A percentile compares a stretch with the other conserved stretches of the same genome.
Evolutionary conservation across 2,113 vertebrate genomes (phyloP).

Genomic region (Peromyscus leucopus): DNA sequence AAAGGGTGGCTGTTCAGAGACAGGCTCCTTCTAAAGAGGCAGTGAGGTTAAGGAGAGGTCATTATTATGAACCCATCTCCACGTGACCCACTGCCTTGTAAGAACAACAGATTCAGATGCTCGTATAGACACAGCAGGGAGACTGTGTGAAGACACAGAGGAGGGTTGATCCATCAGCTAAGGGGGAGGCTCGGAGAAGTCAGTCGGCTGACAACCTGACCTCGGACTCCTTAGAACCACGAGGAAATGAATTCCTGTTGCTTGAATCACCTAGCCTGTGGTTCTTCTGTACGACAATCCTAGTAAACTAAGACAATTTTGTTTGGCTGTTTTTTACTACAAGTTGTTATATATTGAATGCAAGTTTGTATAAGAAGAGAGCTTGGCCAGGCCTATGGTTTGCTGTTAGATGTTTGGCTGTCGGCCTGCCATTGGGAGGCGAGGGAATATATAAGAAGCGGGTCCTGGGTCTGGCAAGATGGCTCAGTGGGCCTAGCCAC

Average conservation of each 20-base stretch:
- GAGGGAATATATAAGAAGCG: accelerated
- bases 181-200: background rate
- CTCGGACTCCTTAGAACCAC: background rate
- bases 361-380: background rate
- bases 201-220: background rate
- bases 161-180: no score
- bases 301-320: background rate
- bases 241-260: background rate
- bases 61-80: background rate
- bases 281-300: background rate
- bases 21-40: background rate
- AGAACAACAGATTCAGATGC: background rate
- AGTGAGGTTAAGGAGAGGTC: background rate
- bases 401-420: background rate
- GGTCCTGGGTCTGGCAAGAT: background rate
- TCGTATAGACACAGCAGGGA: no score
- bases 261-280: background rate
- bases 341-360: background rate
- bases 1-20: background rate
- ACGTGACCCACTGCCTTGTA: background rate
- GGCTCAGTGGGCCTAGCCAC: background rate
- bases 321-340: background rate
- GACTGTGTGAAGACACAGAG: background rate
- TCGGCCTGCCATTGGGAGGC: background rate
- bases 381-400: background rate